Percentiles rank a stretch among this genome's conserved stretches.
phyloP scores from a whole-genome alignment of 30 jellyfish, hydroid and myxozoan species.

The Cassiopea andromeda region DNA sequence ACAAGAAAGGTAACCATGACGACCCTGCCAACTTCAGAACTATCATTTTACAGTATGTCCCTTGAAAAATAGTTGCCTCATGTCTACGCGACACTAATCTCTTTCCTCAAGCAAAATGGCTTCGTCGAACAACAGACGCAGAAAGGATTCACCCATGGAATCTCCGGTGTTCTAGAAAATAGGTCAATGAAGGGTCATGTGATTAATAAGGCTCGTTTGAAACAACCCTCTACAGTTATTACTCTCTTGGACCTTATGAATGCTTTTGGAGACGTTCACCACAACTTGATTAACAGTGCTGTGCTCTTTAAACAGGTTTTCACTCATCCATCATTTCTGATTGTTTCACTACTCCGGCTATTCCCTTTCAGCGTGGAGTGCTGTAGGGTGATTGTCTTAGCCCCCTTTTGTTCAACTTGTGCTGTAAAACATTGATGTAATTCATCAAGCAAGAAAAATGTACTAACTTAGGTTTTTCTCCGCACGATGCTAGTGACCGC shows the following conservation, averaged over 20 bases:
- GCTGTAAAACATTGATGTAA: background rate
- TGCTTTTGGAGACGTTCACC: constrained; percentile 50
- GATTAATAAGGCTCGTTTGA: constrained; percentile 26
- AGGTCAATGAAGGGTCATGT: constrained; percentile 21
- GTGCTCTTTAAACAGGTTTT: constrained; percentile 15
- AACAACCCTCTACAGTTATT: constrained; percentile 25
- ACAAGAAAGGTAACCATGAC: background rate
- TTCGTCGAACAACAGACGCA: background rate
- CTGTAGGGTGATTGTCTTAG: constrained; percentile 41
- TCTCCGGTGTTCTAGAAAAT: constrained; percentile 24
- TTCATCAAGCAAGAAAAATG: background rate
- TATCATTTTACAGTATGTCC: constrained; percentile 24
- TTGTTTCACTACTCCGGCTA: constrained; percentile 19
- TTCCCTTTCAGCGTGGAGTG: constrained; percentile 9
- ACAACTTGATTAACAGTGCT: constrained; percentile 7
- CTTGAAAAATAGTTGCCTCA: constrained; percentile 8
- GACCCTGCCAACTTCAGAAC: constrained; percentile 28
- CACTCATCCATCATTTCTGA: constrained; percentile 19
- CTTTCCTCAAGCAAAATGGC: background rate
- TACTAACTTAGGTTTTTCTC: background rate
- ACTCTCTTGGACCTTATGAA: constrained; percentile 33
- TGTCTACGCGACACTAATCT: background rate
- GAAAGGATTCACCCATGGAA: background rate
- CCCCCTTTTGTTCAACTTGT: constrained; percentile 20
- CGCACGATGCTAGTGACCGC: background rate